Conservation (phyloP, 2,113 vertebrate genomes). For the Peromyscus leucopus region DNA sequence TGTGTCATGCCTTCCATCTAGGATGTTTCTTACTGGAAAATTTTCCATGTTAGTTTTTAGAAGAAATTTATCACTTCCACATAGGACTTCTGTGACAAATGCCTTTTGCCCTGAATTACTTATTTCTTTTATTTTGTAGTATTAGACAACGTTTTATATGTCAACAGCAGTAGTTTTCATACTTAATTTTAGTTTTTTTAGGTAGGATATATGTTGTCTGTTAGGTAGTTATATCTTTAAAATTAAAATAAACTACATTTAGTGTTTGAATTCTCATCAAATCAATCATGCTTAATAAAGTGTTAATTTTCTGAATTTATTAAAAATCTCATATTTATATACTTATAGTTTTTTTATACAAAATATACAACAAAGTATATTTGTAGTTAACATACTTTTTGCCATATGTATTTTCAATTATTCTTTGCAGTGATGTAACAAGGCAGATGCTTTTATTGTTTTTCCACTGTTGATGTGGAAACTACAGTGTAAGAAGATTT, state of each 20-base stretch:
- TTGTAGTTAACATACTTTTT: slow-evolving; percentile 36
- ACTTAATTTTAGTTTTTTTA: slow-evolving; percentile 30
- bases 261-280: background rate
- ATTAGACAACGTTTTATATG: background rate
- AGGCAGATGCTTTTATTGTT: slow-evolving; percentile 31
- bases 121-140: background rate
- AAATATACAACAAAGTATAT: no score
- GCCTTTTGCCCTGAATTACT: background rate
- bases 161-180: background rate
- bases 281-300: background rate
- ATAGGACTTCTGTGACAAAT: background rate
- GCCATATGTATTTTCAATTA: slow-evolving; percentile 14
- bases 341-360: background rate
- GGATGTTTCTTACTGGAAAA: background rate
- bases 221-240: background rate
- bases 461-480: background rate
- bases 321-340: background rate
- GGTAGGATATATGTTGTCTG: background rate
- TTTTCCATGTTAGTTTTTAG: background rate
- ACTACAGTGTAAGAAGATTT: slow-evolving; percentile 35
- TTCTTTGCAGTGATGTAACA: background rate
- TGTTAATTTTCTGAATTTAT: slow-evolving; percentile 45
- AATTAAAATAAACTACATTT: slow-evolving; percentile 8
- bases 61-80: background rate
- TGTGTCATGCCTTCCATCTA: background rate